Evolutionary conservation across 2,797 vertebrate species (phyloP), one percentile per base, ranked within the genome.

Genomic region (Sylvilagus floridanus): DNA sequence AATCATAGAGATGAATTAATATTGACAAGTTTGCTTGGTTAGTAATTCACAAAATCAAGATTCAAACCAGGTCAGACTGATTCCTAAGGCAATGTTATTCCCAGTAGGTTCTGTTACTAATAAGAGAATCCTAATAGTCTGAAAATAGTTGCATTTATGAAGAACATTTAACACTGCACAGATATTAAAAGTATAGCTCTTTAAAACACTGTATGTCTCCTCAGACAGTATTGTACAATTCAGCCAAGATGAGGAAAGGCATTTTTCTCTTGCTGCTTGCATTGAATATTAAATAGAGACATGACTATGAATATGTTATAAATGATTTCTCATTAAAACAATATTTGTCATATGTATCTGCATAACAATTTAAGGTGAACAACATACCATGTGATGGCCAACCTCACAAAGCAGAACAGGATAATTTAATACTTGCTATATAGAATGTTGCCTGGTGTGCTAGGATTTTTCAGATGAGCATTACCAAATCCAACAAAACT

Each of bases 361-460:
- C 35, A 84, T 69, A 91, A n/a, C 12, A 72, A 57, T 96, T 91
- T 84, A 89, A 89, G 32, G 83, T 84, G 28, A 97, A 62, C 60
- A 65, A 47, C 60, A 24, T 50, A 50, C 32, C 71, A 66, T 66
- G 66, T 62, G 10, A 62, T 30, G 6, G 65, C 52, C 81, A 91
- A 84, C 22, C 6, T 84, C 71, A 77, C 69, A 84, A 72, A 54
- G 63, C 47, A 90, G 35, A 94, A 57, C 35, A 47, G 42, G 2
- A 21, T 85, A 82, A 88, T 88, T 85, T 50, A 90, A 86, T 93
- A 52, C 35, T 89, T 85, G 13, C 68, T 76, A n/a, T 95, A 91
- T 35, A 65, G 24, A 92, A 86, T 76, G 95, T 84, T 96, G 54
- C 30, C 35, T 81, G 42, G 42, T 42, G 0, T 81, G 19, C 69